Evolutionary conservation across 2,797 vertebrate genomes (phyloP).

Genomic region (Odontamblyopus lacepedii): DNA sequence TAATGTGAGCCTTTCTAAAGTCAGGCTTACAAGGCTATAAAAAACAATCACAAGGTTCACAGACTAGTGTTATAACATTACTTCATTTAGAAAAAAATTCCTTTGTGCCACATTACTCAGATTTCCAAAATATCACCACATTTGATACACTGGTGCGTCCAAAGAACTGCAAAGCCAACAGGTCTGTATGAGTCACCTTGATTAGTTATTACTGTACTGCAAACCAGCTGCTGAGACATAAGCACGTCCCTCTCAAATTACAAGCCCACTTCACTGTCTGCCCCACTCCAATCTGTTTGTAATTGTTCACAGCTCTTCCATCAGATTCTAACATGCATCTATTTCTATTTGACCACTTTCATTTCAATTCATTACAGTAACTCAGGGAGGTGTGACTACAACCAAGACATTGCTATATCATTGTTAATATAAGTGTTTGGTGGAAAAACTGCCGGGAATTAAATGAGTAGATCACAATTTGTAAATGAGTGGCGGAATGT

Average conservation of each 20-base stretch:
- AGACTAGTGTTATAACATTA: background rate
- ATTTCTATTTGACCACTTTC: background rate
- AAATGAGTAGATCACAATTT: background rate
- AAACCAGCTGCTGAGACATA: background rate
- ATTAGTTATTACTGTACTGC: slow-evolving; percentile 1
- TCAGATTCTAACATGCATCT: background rate
- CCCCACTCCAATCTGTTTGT: background rate
- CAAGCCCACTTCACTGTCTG: background rate
- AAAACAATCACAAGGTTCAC: background rate
- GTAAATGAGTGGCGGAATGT: too few relatives aligned
- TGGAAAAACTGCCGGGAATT: background rate
- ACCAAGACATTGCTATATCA: too few relatives aligned
- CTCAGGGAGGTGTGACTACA: background rate
- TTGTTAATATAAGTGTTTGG: background rate
- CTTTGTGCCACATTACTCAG: background rate
- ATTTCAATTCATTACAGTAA: background rate
- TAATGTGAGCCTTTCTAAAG: background rate
- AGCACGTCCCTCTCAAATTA: background rate
- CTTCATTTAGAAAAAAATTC: background rate
- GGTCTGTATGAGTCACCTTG: background rate
- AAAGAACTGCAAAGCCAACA: background rate
- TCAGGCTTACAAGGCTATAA: background rate
- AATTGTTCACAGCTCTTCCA: background rate
- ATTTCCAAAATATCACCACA: background rate
- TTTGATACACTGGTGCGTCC: background rate